A percentile compares a stretch with the other conserved stretches of the same genome.
Conservation (phyloP, 2,888 invertebrate species). For the Cataglyphis altisquamis region DNA sequence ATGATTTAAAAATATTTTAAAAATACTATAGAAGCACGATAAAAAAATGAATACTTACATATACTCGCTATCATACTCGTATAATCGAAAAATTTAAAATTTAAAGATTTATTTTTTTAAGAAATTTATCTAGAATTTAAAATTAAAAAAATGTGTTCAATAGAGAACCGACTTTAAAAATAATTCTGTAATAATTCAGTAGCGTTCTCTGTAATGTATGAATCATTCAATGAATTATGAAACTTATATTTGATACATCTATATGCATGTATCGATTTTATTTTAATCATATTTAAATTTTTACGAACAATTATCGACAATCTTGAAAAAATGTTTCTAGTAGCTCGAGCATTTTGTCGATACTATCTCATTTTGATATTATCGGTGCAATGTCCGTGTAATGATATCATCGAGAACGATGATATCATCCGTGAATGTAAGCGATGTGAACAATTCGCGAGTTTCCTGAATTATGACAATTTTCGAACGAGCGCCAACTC, state of each 20-base stretch:
- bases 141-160: background rate
- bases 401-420: constrained; percentile 23
- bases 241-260: background rate
- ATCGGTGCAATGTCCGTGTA: background rate
- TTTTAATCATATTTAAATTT: background rate
- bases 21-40: background rate
- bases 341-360: background rate
- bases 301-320: background rate
- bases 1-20: background rate
- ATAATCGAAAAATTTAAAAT: background rate
- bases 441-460: background rate
- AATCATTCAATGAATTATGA: background rate
- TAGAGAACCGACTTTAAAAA: background rate
- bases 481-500: background rate
- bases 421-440: constrained; percentile 15
- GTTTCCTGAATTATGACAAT: background rate
- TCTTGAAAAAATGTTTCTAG: constrained; percentile 14
- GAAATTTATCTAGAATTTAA: background rate
- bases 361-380: constrained; percentile 8
- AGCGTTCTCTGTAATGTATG: background rate
- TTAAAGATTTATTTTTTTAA: background rate
- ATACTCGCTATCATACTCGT: background rate
- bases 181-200: background rate
- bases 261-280: background rate
- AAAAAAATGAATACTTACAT: background rate